Percentiles rank a stretch among this genome's conserved stretches.
Evolutionary conservation across 2,888 invertebrate species (phyloP).

Genomic region (Agrotis clavis): DNA sequence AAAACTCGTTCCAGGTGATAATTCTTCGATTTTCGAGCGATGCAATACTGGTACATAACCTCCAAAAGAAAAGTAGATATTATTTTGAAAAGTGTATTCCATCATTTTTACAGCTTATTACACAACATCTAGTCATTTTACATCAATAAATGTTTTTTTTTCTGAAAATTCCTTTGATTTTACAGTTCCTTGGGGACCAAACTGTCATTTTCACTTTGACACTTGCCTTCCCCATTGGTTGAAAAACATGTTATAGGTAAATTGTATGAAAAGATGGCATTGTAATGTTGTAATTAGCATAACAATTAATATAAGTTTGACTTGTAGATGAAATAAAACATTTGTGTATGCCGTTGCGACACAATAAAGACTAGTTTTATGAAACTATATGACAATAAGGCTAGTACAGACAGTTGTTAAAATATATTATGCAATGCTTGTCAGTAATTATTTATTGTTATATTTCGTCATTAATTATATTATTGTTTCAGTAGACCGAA

Average conservation of each 20-base stretch:
- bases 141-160: too few relatives aligned
- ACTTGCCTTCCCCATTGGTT: too few relatives aligned
- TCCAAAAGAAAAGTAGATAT: too few relatives aligned
- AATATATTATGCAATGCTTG: conserved; percentile 64
- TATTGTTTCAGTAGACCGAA: conserved; percentile 23
- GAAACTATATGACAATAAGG: conserved; percentile 63
- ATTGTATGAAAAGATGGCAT: conserved; percentile 71
- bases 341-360: conserved; percentile 72
- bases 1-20: too few relatives aligned
- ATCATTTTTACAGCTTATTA: too few relatives aligned
- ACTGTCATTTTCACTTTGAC: too few relatives aligned
- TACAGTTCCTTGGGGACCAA: too few relatives aligned
- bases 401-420: conserved; percentile 65
- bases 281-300: conserved; percentile 70
- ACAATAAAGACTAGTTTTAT: conserved; percentile 80
- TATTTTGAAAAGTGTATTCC: too few relatives aligned
- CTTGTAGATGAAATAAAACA: conserved; percentile 65
- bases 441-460: conserved; percentile 63
- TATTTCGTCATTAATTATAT: conserved; percentile 44
- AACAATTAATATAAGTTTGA: conserved; percentile 72
- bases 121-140: too few relatives aligned
- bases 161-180: too few relatives aligned
- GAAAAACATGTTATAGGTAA: conserved; percentile 75
- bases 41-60: too few relatives aligned
- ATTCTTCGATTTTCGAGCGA: too few relatives aligned